Evolutionary conservation across 2,113 vertebrate genomes (phyloP), one percentile per base, ranked within the genome.

Genomic region (Pelodiscus sinensis): DNA sequence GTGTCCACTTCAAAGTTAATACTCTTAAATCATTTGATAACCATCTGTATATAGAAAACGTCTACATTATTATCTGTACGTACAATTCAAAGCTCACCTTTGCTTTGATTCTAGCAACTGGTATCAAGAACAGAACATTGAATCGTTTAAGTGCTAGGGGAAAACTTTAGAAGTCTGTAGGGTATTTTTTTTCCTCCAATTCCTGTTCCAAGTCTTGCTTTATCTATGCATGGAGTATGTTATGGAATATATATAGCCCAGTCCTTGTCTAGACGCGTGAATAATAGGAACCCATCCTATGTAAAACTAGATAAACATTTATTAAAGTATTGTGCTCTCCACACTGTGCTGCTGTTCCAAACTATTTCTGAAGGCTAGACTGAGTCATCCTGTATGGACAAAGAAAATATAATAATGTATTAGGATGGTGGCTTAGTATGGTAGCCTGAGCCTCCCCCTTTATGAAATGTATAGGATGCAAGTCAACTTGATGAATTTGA

Each of bases 291-390:
- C 12, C 38, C 38, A 15, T 75, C 24, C 44, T 86, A 60, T 78
- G 27, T 88, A 65, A 87, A 96, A 87, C 83, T 78, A 89, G 94
- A 79, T 90, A 89, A 94, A 96, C 24, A 54, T 16, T 31, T 77
- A 50, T 38, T 24, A 25, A 50, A 24, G 73, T 24, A 50, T 27
- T 24, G 73, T 25, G 44, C 38, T 14, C 38, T 96, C 92, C 78
- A 15, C 0, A 2, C 65, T 80, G 65, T n/a, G 82, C 79, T 81
- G 78, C 44, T 84, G 86, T 81, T 87, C 88, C 80, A 94, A 86
- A 68, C 80, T 92, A 82, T 80, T 78, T 92, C 89, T 31, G 35
- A 86, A 85, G 88, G 91, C 79, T 88, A 92, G 86, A 80, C 79
- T 78, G 54, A 90, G 88, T 88, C 62, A 82, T 91, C 90, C 90